phyloP scores from a whole-genome alignment of 2,113 vertebrate genomes.

The Amblyornis subalaris region DNA sequence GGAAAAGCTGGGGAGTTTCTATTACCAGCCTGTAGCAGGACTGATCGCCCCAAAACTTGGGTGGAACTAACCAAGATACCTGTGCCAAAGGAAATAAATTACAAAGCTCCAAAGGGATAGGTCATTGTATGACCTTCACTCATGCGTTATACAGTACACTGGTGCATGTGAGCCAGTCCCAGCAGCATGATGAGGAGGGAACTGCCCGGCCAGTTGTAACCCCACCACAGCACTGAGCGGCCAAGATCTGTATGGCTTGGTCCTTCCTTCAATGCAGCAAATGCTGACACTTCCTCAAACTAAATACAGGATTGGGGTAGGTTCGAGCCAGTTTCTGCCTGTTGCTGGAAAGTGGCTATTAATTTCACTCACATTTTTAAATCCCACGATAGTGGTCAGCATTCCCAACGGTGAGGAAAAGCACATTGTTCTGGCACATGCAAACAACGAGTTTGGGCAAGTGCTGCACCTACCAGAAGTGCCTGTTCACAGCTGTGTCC shows the following conservation, averaged over 20 bases:
- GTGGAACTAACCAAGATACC: background rate
- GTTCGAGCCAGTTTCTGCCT: background rate
- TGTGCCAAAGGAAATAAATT: conserved; percentile 14
- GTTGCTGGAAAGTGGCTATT: background rate
- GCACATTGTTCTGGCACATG: background rate
- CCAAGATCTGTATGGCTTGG: background rate
- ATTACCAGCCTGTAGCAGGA: background rate
- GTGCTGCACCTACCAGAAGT: conserved; percentile 3
- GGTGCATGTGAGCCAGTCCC: background rate
- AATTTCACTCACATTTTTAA: background rate
- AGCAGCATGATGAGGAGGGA: background rate
- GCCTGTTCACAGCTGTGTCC: background rate
- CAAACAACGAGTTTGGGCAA: background rate
- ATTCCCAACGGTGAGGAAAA: background rate
- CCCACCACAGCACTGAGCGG: background rate
- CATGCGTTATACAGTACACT: background rate
- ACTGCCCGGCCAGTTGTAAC: background rate
- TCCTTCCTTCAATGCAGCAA: background rate
- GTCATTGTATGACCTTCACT: background rate
- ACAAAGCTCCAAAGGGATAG: background rate
- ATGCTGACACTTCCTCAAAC: background rate
- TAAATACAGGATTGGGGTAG: background rate
- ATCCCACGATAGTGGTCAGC: background rate
- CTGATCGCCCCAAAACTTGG: background rate
- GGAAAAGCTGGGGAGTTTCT: background rate